Evolutionary conservation across 2,797 vertebrate species (phyloP).

Genomic region (Bovichtus variegatus): DNA sequence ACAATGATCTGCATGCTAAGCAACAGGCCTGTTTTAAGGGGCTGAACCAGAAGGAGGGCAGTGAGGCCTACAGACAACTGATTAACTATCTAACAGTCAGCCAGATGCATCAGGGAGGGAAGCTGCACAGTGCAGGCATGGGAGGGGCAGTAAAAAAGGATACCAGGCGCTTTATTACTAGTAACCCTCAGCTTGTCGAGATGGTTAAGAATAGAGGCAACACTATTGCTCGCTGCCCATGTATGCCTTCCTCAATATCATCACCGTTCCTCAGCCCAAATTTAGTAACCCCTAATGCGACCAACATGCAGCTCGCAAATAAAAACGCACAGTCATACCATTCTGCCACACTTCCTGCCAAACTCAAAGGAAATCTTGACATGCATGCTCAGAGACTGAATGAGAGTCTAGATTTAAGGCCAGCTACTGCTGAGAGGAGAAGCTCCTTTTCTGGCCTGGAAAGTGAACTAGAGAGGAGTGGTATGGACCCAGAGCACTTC

Average conservation of each 20-base stretch:
- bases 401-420: conserved; percentile 72
- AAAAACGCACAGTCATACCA: conserved; percentile 71
- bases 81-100: conserved; percentile 86
- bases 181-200: conserved; percentile 82
- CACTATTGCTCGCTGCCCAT: conserved; percentile 77
- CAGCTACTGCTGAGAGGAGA: conserved; percentile 72
- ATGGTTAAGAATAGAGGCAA: conserved; percentile 82
- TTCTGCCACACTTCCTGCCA: conserved; percentile 85
- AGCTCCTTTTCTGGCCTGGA: conserved; percentile 82
- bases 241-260: conserved; percentile 78
- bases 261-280: conserved; percentile 78
- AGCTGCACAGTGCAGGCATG: conserved; percentile 82
- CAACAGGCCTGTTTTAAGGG: conserved; percentile 78
- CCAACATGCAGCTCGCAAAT: conserved; percentile 60
- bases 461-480: conserved; percentile 75
- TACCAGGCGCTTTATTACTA: conserved; percentile 80
- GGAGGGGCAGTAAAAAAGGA: conserved; percentile 83
- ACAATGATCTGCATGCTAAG: conserved; percentile 81
- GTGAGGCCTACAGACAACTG: conserved; percentile 83
- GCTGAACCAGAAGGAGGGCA: conserved; percentile 81
- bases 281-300: conserved; percentile 54
- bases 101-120: conserved; percentile 86
- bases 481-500: conserved; percentile 72
- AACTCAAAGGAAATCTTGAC: conserved; percentile 83
- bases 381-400: conserved; percentile 74